Evolutionary conservation across 1,140 invertebrate genomes (phyloP), one percentile per base, ranked within the genome.

Genomic region (Meteorus sp.): DNA sequence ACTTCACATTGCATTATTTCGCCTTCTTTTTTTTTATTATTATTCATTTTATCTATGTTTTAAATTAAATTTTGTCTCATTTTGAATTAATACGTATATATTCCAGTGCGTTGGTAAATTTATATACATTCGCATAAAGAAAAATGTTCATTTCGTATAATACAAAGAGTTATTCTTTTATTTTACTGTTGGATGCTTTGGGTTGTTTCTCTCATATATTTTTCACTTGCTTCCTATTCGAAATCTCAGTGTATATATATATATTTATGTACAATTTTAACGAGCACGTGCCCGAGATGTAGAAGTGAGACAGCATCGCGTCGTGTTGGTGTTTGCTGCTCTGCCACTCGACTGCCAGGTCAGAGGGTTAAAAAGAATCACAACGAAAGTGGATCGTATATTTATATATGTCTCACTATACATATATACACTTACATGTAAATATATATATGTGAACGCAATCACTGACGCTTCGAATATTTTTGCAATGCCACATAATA

Each of bases 251-350:
- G 22, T 4, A 19, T 45, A n/a, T n/a, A n/a, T n/a, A n/a, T n/a
- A n/a, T n/a, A n/a, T n/a, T n/a, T 33, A 23, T 48, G 31, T 57
- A 51, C 9, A 50, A 58, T n/a, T 50, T 52, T 52, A 59, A 59
- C 56, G 47, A 51, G 45, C 45, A 59, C 48, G 48, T 59, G 56
- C 27, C 37, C 8, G 11, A 25, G 44, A 59, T 59, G 27, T 44
- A 44, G 31, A 52, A 27, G 23, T 41, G 37, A 41, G 39, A 37
- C n/a, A 17, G 5, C 9, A n/a, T n/a, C 13, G 8, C 13, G 19
- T 53, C 7, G 9, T 39, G 37, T 15, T 53, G 13, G n/a, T n/a
- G n/a, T n/a, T n/a, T n/a, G n/a, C n/a, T n/a, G n/a, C n/a, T n/a
- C n/a, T 6, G 15, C 22, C 19, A 27, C 35, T 53, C 43, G 35